Conservation (phyloP, 2,113 vertebrate species). For the Candoia aspera region DNA sequence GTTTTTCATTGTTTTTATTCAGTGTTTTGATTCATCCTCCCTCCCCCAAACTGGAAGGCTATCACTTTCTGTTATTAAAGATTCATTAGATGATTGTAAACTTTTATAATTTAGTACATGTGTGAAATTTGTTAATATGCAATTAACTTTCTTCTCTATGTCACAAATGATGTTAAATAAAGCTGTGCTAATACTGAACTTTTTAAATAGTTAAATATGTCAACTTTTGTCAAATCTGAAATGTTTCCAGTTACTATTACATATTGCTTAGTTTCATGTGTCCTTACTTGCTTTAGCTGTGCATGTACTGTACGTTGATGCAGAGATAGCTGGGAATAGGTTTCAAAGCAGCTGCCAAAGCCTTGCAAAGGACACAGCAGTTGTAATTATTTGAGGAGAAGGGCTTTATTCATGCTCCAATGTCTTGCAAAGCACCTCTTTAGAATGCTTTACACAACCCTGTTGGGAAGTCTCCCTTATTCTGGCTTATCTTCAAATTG, state of each 20-base stretch:
- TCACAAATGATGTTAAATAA: slow-evolving; percentile 16
- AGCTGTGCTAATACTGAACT: not conserved
- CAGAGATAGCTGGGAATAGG: not conserved
- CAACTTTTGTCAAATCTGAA: slow-evolving; percentile 12
- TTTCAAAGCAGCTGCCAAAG: not conserved
- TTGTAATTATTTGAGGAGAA: not conserved
- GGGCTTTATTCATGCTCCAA: not conserved
- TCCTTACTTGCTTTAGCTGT: not conserved
- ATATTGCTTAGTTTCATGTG: not conserved
- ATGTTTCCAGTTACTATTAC: slow-evolving; percentile 2
- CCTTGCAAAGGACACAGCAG: not conserved
- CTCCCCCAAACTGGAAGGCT: not conserved
- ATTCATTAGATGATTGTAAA: slow-evolving; percentile 5
- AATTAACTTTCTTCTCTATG: slow-evolving; percentile 21
- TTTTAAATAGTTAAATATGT: not conserved
- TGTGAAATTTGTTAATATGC: not conserved
- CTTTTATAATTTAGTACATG: not conserved
- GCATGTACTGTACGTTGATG: not conserved
- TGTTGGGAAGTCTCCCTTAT: not conserved
- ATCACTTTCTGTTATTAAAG: slow-evolving; percentile 11
- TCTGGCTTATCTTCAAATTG: not conserved
- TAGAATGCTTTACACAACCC: not conserved
- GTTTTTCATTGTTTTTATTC: slow-evolving; percentile 6
- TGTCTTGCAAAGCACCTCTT: not conserved
- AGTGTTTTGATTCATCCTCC: not conserved